These are phyloP conservation scores for Catharus bicknelli DNA, from an alignment of 2,113 vertebrate genomes.

Conservation along the genomic window DNA sequence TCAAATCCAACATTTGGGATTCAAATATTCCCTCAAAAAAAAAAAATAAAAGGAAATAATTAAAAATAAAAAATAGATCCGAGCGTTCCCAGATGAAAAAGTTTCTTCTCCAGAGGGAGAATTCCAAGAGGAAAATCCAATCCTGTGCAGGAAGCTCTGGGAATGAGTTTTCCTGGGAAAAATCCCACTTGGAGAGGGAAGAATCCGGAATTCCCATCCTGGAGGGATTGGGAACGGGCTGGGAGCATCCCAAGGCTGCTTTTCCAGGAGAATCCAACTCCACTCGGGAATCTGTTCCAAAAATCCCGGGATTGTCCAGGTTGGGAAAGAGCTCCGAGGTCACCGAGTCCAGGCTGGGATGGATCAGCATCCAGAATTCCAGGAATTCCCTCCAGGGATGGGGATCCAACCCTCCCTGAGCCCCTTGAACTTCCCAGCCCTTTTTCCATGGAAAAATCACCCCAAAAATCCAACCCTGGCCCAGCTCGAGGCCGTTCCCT, in stretches of 20 bases:
- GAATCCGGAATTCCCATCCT: background rate
- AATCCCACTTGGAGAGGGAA: background rate
- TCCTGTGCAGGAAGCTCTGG: background rate
- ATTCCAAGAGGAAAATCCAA: background rate
- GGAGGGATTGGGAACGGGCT: background rate
- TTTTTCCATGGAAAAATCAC: background rate
- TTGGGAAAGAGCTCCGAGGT: background rate
- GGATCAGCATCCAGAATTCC: background rate
- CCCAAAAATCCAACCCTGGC: background rate
- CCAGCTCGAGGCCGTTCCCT: background rate
- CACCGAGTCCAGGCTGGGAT: background rate
- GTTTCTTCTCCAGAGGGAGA: background rate
- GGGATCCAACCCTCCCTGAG: background rate
- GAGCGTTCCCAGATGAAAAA: background rate
- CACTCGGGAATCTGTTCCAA: no score
- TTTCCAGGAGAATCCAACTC: background rate
- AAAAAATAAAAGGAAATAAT: accelerated
- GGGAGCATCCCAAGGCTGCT: no score
- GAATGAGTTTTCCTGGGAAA: background rate
- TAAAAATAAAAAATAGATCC: background rate
- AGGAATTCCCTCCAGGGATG: background rate
- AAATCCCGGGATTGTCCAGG: background rate
- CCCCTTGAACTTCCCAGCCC: background rate
- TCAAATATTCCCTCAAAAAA: background rate
- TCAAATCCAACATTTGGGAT: background rate